Base-by-base conservation (phyloP, 2,888 invertebrate species). In the Watsonalla binaria region DNA sequence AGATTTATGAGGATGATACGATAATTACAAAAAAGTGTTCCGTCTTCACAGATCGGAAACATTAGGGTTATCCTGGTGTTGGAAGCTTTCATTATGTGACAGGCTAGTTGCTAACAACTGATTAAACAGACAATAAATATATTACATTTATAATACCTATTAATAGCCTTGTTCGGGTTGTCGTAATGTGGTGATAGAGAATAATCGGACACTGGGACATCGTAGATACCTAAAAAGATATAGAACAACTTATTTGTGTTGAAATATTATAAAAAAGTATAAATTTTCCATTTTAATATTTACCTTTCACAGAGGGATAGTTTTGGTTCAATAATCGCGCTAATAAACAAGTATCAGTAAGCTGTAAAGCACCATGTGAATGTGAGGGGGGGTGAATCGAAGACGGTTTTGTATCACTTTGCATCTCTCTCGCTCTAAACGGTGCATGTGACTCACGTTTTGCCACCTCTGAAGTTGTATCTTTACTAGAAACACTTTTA, bases 251-350 rank as follows among this genome's bases (percentile, higher is more conserved):
- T 15, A 37, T 47, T 45, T 45, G 13, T 33, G 5, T 35, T 35
- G 13, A 6, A n/a, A 13, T 6, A 60, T 53, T 54, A 37, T 35
- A 51, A 24, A 13, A 37, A 46, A 33, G 47, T 46, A 51, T 53
- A 51, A 13, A 24, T 47, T 45, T 50, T 48, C 33, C 47, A 35
- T n/a, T 51, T 35, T 53, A 11, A 42, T 24, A 54, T 48, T 60
- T 72, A 86, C 86, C 82, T 55, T 76, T 71, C 33, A 70, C 62
- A 54, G 70, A 62, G 2, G 79, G 80, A 60, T 79, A 72, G 52
- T 60, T 76, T 57, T 78, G 74, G 62, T 81, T 84, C 51, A 86
- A 64, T 46, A 87, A 66, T 53, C 78, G 80, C 8, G 81, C 80
- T 34, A 85, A 59, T 14, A 85, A 64, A 63, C 86, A 88, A 13